These are phyloP conservation scores for Himantopus leucocephalus DNA, from an alignment of 2,113 vertebrate genomes.

Conservation along the genomic window DNA sequence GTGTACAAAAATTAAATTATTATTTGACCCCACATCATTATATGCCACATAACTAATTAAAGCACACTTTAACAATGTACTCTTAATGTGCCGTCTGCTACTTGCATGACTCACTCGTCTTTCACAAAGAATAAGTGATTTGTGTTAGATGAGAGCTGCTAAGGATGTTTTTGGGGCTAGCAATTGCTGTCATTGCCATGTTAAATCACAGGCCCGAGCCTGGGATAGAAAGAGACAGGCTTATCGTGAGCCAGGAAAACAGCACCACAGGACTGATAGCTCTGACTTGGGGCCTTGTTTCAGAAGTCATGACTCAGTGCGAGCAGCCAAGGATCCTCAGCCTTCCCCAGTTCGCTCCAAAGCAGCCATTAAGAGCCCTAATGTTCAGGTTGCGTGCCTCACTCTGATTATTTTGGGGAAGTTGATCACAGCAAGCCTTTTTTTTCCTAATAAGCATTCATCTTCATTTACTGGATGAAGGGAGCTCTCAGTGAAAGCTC, in stretches of 20 bases:
- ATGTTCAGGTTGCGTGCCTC: conserved; percentile 83
- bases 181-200: conserved; percentile 79
- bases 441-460: conserved; percentile 72
- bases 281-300: conserved; percentile 84
- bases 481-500: conserved; percentile 64
- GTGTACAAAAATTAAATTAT: conserved; percentile 90
- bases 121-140: conserved; percentile 84
- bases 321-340: conserved; percentile 65
- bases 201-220: conserved; percentile 77
- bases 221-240: conserved; percentile 80
- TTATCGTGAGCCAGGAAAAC: conserved; percentile 82
- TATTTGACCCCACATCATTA: conserved; percentile 84
- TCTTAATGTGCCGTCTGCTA: conserved; percentile 74
- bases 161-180: conserved; percentile 78
- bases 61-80: conserved; percentile 78
- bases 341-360: conserved; percentile 64
- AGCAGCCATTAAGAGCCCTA: conserved; percentile 74
- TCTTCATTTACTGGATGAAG: conserved; percentile 79
- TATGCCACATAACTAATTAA: conserved; percentile 86
- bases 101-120: conserved; percentile 78
- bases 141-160: conserved; percentile 76
- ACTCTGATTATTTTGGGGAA: conserved; percentile 76
- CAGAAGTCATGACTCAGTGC: conserved; percentile 79
- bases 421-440: conserved; percentile 71
- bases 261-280: conserved; percentile 74